A percentile compares a stretch with the other conserved stretches of the same genome.
phyloP scores from a whole-genome alignment of 2,113 vertebrate genomes.

The Scomber scombrus region DNA sequence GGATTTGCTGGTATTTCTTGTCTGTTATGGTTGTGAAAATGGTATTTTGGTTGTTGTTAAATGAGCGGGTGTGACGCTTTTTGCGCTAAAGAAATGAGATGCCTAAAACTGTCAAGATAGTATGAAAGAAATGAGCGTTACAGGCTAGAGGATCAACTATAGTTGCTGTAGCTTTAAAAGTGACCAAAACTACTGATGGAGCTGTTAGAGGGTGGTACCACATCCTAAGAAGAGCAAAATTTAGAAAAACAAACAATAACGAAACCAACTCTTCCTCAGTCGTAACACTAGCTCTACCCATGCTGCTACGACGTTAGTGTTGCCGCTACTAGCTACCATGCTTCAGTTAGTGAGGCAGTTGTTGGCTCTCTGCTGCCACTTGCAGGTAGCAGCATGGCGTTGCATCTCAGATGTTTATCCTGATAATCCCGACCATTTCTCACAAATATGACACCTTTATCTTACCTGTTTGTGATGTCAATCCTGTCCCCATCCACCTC shows the following conservation, averaged over 20 bases:
- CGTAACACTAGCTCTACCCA: slow-evolving; percentile 75
- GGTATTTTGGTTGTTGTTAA: slow-evolving; percentile 23
- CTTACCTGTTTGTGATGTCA: slow-evolving; percentile 67
- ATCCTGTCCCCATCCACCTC: background rate
- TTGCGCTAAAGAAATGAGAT: background rate
- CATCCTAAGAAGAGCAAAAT: slow-evolving; percentile 34
- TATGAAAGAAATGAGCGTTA: background rate
- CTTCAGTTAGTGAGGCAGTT: slow-evolving; percentile 68
- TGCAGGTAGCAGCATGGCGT: slow-evolving; percentile 62
- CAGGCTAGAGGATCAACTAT: background rate
- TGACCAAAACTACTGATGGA: slow-evolving; percentile 60
- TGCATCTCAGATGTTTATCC: slow-evolving; percentile 88
- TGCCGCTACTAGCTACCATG: slow-evolving; percentile 67
- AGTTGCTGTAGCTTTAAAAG: background rate
- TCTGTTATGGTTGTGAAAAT: slow-evolving; percentile 26
- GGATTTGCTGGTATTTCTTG: slow-evolving; percentile 8
- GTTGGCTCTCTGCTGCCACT: slow-evolving; percentile 56
- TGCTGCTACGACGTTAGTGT: slow-evolving; percentile 74
- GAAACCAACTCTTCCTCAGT: slow-evolving; percentile 50
- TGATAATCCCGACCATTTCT: slow-evolving; percentile 52
- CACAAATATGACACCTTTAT: slow-evolving; percentile 27
- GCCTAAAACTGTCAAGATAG: background rate
- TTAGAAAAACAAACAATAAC: slow-evolving; percentile 4
- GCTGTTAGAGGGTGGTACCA: slow-evolving; percentile 81
- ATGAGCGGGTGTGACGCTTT: slow-evolving; percentile 1